Evolutionary conservation across 2,113 vertebrate genomes (phyloP), one percentile per base, ranked within the genome.

Genomic region (Scartelaos histophorus): DNA sequence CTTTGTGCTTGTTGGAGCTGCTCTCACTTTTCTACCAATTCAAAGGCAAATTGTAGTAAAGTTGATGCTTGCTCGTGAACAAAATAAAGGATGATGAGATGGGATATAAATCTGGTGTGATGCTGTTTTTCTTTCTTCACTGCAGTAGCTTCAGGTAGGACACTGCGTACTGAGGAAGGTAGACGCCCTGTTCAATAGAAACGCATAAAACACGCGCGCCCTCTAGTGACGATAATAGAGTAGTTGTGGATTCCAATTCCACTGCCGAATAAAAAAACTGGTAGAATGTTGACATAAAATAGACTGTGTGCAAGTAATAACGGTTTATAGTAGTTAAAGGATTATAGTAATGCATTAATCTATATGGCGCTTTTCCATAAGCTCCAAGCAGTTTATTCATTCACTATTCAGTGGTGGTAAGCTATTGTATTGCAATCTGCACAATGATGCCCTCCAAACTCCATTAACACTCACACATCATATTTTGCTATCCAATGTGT

Each of bases 31-130:
- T 92, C 90, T 91, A 92, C 88, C 80, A 83, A 84, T 90, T 86
- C 81, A 81, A 85, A 86, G 88, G 89, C 86, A 78, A 85, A 88
- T 86, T 93, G 87, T 93, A 91, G 92, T 92, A 81, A 93, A 91
- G 92, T 91, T 79, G 92, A 93, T 91, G 93, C 93, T 93, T 91
- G 93, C 92, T 94, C 90, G 66, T 92, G 83, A 92, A 92, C 92
- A 92, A 90, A 94, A 94, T 94, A 94, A 94, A 94, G 91, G 92
- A 93, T 74, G 80, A 88, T 79, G 78, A 90, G 85, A 92, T 93
- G 91, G 88, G 78, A 82, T 88, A 85, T 82, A 89, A 76, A 53
- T 38, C 62, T 25, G 49, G 70, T 81, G 47, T 78, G 1, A 25
- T 69, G 72, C 73, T 47, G 46, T 35, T 62, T 76, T 74, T 35